Conservation (phyloP, 1,140 invertebrate genomes). For the Eurosta solidaginis region DNA sequence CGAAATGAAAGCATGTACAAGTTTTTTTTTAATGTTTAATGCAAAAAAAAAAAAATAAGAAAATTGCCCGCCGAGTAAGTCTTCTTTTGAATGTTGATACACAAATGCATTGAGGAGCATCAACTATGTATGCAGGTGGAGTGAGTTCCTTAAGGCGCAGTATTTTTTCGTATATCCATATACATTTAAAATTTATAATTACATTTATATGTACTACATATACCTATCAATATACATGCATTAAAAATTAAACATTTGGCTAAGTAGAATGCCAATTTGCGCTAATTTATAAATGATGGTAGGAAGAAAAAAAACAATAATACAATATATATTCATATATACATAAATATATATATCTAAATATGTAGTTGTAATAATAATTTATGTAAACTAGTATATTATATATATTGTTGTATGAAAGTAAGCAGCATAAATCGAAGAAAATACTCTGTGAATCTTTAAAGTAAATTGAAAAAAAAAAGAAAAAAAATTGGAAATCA, state of each 20-base stretch:
- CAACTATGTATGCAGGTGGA: neutral
- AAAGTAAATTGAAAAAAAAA: neutral
- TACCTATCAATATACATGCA: conserved; percentile 10
- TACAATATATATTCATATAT: neutral
- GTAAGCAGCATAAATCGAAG: neutral
- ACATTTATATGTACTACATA: too few species aligned
- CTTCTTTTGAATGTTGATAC: neutral
- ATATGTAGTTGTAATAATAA: conserved; percentile 8
- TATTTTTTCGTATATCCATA: conserved; percentile 24
- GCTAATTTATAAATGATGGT: neutral
- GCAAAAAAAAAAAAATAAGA: neutral
- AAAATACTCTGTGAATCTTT: conserved; percentile 11
- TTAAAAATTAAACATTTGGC: conserved; percentile 1
- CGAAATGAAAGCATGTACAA: neutral
- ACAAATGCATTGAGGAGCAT: too few species aligned
- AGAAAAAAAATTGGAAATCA: neutral
- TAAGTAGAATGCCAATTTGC: neutral
- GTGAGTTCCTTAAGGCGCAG: conserved; percentile 12
- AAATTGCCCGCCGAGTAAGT: conserved; percentile 21
- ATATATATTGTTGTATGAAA: conserved; percentile 6
- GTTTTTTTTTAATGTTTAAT: too few species aligned
- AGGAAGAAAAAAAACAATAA: neutral
- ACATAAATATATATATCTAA: conserved; percentile 9
- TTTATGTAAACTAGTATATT: neutral
- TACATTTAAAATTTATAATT: neutral